Percentiles rank a stretch among this genome's conserved stretches.
Conservation (phyloP, 2,797 vertebrate genomes). For the Gallirallus australis region DNA sequence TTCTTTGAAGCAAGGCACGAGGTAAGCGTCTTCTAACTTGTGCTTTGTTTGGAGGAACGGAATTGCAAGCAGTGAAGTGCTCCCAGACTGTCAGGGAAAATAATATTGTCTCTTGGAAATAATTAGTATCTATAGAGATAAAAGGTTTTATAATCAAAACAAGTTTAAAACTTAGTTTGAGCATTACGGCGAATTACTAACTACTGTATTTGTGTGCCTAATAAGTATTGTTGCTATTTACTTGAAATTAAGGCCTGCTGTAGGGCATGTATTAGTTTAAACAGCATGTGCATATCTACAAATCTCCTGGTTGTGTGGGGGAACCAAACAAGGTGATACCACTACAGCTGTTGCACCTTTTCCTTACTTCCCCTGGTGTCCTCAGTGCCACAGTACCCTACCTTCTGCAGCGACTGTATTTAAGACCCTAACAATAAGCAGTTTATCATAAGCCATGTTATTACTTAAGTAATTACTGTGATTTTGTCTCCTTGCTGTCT, state of each 20-base stretch:
- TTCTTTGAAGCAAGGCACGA: background rate
- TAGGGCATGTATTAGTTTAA: background rate
- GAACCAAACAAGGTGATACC: background rate
- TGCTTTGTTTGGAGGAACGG: background rate
- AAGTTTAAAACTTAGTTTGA: background rate
- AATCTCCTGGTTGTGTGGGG: background rate
- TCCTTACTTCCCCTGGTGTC: background rate
- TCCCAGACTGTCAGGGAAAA: background rate
- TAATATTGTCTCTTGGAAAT: background rate
- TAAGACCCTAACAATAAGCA: background rate
- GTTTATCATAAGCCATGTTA: background rate
- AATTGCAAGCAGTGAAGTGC: background rate
- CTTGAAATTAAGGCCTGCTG: background rate
- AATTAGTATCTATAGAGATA: background rate
- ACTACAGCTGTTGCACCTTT: background rate
- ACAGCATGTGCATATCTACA: background rate
- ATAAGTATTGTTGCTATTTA: background rate
- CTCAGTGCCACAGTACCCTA: too few relatives aligned
- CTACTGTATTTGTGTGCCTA: background rate
- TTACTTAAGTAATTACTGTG: background rate
- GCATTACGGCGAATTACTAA: background rate
- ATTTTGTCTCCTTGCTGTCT: background rate
- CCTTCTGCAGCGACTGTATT: background rate
- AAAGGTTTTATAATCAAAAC: background rate
- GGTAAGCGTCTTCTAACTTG: background rate